Base-by-base conservation (phyloP, 2,888 invertebrate species). In the Incurvaria masculella region DNA sequence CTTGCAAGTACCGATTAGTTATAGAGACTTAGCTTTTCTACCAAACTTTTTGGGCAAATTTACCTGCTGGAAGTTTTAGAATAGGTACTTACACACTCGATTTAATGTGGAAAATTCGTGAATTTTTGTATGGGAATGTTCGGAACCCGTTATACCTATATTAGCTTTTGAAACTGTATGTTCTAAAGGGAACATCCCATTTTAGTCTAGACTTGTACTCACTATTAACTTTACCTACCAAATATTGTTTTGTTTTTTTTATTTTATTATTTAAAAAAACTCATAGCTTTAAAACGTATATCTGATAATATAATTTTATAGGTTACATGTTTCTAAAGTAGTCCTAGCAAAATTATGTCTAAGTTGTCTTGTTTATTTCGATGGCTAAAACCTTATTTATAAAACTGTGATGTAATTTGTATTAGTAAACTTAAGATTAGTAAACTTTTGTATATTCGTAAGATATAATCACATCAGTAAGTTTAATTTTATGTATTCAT, bases 361-460 rank as follows among this genome's bases (percentile, higher is more conserved):
- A 33, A 33, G 33, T 33, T 33, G 11, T 33, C 33, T 14, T 14
- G 23, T 23, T 23, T 10, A 10, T 23, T 23, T 33, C 33, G 8
- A 14, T 14, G 33, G 33, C 33, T 33, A 49, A 48, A 39, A 45
- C 40, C 72, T 73, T 78, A 64, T 76, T 76, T 76, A 76, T 76
- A 73, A 33, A 78, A 78, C 78, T 78, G 78, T 78, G 78, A 78
- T 78, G 78, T 76, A 72, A 75, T 74, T 78, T 63, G 75, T 78
- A 78, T 78, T 78, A 75, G 72, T 72, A 73, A 62, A 49, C 39
- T 53, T 75, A 76, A 75, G 73, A 54, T 64, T 74, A 74, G 73
- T 76, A 69, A 33, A 33, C 72, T 75, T 78, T 76, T 78, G 78
- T 78, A 78, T 74, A 78, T 76, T 75, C 69, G 71, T 74, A 73